Evolutionary conservation across 2,797 vertebrate species (phyloP).

Genomic region (Eulemur rubriventer): DNA sequence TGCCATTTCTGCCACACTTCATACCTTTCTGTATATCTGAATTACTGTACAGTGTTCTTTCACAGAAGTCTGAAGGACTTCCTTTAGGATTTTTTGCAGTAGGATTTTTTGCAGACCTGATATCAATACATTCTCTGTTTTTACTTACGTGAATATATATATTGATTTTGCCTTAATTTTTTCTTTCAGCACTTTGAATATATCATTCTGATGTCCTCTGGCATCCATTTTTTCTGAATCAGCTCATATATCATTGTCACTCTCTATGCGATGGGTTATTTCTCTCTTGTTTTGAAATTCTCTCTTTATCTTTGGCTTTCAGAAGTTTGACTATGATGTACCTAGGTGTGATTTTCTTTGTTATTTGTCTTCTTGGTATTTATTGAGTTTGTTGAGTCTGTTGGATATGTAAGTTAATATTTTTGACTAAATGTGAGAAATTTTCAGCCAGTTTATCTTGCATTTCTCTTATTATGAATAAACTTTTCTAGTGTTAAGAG

Average conservation of each 20-base stretch:
- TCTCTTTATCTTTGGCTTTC: not conserved
- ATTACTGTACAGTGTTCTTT: not conserved
- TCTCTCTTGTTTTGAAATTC: not conserved
- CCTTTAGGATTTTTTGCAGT: not conserved
- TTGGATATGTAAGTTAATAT: not conserved
- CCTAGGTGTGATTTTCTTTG: not conserved
- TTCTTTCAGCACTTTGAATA: not conserved
- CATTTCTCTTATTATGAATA: not conserved
- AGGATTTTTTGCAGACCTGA: not conserved
- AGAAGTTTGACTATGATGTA: not conserved
- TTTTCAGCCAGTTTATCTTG: constrained; percentile 10
- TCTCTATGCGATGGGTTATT: not conserved
- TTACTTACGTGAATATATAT: not conserved
- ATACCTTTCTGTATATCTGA: not conserved
- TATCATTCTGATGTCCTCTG: not conserved
- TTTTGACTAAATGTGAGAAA: not conserved
- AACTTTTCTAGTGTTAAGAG: not conserved
- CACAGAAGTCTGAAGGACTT: not conserved
- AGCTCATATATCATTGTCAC: not conserved
- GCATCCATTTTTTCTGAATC: not conserved
- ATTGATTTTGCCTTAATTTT: not conserved
- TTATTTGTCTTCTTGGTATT: not conserved
- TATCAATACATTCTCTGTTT: not conserved
- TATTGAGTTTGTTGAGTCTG: not conserved
- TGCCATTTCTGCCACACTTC: not conserved